Percentiles rank a stretch among this genome's conserved stretches.
phyloP scores from a whole-genome alignment of 2,888 invertebrate species.

The Parelbella ahira region DNA sequence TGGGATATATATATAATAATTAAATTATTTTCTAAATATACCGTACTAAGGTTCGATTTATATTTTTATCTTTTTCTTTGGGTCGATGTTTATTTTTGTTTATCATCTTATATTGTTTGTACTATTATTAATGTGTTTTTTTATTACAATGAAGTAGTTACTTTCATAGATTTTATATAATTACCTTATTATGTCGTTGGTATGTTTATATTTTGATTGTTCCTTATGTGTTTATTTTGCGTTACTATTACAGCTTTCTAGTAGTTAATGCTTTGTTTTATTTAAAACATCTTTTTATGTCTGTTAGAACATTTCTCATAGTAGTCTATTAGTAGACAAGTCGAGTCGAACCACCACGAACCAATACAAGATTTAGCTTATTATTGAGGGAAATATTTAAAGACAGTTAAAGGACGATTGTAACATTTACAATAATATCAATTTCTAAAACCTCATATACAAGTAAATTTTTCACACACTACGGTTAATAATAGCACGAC shows the following conservation, averaged over 20 bases:
- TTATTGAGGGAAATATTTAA: no score
- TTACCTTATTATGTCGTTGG: constrained; percentile 25
- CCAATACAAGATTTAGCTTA: no score
- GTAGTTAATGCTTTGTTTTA: constrained; percentile 45
- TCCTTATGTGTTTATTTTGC: constrained; percentile 34
- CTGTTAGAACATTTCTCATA: not conserved
- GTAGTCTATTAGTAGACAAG: no score
- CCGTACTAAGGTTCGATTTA: constrained; percentile 19
- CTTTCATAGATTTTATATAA: constrained; percentile 23
- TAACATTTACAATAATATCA: no score
- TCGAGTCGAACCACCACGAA: no score
- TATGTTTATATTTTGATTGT: constrained; percentile 33
- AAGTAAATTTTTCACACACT: no score
- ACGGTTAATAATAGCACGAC: no score
- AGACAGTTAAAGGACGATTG: no score
- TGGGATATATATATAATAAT: no score
- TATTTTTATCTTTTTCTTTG: constrained; percentile 29
- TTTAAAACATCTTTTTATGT: constrained; percentile 33
- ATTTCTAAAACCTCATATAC: no score
- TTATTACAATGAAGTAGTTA: constrained; percentile 10
- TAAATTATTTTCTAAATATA: no score
- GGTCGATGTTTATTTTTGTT: constrained; percentile 24
- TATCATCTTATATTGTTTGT: constrained; percentile 29
- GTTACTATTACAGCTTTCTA: constrained; percentile 47
- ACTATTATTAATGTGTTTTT: constrained; percentile 22